Percentiles rank a stretch among this genome's conserved stretches.
Conservation (phyloP, 2,888 invertebrate genomes). For the Tetropium fuscum region DNA sequence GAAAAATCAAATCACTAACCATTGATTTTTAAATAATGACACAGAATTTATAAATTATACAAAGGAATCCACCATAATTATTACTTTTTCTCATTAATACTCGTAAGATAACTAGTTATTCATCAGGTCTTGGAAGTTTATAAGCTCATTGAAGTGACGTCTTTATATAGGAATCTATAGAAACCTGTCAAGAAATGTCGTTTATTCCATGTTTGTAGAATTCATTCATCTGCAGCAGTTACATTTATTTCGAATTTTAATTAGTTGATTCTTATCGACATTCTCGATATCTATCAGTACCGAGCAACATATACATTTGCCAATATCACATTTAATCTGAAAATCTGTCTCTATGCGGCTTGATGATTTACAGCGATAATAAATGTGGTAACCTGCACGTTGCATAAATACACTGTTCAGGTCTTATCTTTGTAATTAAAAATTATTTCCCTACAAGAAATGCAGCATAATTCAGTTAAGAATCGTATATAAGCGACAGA, state of each 20-base stretch:
- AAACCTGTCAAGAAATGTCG: constrained; percentile 44
- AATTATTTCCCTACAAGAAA: no score
- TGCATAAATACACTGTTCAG: constrained; percentile 6
- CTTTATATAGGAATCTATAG: constrained; percentile 33
- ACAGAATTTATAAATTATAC: constrained; percentile 13
- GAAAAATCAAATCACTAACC: constrained; percentile 1
- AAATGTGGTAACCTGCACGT: constrained; percentile 28
- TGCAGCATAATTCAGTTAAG: no score
- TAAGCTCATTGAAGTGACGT: constrained; percentile 32
- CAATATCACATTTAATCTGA: constrained; percentile 27
- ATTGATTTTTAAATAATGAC: constrained; percentile 15
- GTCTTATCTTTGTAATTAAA: no score
- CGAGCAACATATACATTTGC: constrained; percentile 25
- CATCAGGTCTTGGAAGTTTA: constrained; percentile 14
- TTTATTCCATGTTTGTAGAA: constrained; percentile 43
- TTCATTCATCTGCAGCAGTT: constrained; percentile 45
- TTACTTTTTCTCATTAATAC: constrained; percentile 21
- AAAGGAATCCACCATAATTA: constrained; percentile 9
- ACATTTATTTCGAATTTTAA: constrained; percentile 51
- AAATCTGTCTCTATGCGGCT: constrained; percentile 27
- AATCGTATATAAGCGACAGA: no score
- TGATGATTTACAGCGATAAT: constrained; percentile 22
- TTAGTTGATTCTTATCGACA: constrained; percentile 49
- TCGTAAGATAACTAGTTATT: constrained; percentile 12
- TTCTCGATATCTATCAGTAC: constrained; percentile 31